These are phyloP conservation scores for Asbolus verrucosus DNA, from an alignment of 1,140 invertebrate genomes.

Conservation along the genomic window DNA sequence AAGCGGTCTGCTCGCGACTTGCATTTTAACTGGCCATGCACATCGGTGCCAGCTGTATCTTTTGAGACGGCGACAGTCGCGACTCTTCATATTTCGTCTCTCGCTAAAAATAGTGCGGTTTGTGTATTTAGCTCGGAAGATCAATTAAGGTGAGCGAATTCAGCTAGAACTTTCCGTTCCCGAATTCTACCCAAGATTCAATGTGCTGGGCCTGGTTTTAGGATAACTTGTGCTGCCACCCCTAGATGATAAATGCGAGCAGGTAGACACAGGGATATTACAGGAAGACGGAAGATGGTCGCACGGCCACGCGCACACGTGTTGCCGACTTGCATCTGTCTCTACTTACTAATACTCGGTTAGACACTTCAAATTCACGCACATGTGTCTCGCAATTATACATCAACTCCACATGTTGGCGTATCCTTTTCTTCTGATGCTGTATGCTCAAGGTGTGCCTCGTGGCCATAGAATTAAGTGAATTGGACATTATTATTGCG, in stretches of 20 bases:
- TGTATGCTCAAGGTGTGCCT: conserved; percentile 27
- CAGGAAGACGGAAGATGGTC: conserved; percentile 40
- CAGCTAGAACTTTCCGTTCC: no score
- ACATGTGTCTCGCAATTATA: conserved; percentile 43
- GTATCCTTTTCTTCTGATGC: conserved; percentile 38
- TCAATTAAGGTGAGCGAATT: conserved; percentile 5
- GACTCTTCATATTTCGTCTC: conserved; percentile 12
- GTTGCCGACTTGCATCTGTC: conserved; percentile 40
- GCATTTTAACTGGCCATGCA: conserved; percentile 37
- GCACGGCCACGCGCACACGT: conserved; percentile 45
- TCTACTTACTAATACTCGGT: conserved; percentile 41
- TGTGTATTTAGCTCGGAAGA: conserved; percentile 1
- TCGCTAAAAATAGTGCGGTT: conserved; percentile 29
- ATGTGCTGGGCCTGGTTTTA: not conserved
- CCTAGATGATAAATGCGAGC: conserved; percentile 38
- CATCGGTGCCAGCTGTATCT: conserved; percentile 14
- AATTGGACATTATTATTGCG: conserved; percentile 3
- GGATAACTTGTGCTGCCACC: conserved; percentile 9
- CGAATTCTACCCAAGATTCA: no score
- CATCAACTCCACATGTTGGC: conserved; percentile 34
- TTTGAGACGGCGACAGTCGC: conserved; percentile 22
- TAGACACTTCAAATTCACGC: conserved; percentile 43
- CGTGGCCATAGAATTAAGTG: not conserved
- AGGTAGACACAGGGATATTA: conserved; percentile 45
- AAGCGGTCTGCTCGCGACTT: conserved; percentile 33